Conservation (phyloP, 2,113 vertebrate species). For the Anser brachyrhynchus region DNA sequence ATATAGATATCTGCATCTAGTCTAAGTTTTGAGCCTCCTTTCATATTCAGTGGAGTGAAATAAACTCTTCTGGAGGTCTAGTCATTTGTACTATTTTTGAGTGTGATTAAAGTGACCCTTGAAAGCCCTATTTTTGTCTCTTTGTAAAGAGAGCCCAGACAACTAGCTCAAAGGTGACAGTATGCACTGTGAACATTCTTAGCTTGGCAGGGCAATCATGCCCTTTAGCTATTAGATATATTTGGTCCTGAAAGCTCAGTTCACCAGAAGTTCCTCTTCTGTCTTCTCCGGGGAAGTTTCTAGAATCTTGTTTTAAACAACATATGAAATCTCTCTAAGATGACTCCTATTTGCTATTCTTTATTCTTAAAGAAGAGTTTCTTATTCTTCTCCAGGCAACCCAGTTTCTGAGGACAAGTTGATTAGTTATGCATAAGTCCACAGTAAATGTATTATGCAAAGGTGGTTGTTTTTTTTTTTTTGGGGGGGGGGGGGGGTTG, state of each 20-base stretch:
- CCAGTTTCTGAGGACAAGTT: background rate
- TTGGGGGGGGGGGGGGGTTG: too few species aligned
- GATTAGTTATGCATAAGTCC: background rate
- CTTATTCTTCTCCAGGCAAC: background rate
- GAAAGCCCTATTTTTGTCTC: constrained; percentile 50
- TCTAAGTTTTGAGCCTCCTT: background rate
- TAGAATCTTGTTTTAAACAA: background rate
- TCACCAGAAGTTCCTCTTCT: background rate
- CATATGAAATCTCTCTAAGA: background rate
- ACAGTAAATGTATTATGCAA: background rate
- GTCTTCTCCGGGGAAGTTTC: background rate
- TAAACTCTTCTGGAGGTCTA: constrained; percentile 36
- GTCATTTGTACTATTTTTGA: background rate
- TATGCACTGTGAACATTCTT: background rate
- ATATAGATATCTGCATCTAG: background rate
- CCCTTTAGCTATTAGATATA: background rate
- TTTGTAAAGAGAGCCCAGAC: background rate
- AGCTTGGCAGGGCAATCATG: background rate
- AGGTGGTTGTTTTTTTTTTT: too few species aligned
- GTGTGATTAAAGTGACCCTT: constrained; percentile 4
- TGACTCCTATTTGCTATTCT: background rate
- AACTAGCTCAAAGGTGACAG: background rate
- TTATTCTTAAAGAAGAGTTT: too few species aligned
- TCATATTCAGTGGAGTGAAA: constrained; percentile 33
- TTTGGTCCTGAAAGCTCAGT: background rate